Evolutionary conservation across 2,888 invertebrate species (phyloP).

Genomic region (Drosophila barbarae): DNA sequence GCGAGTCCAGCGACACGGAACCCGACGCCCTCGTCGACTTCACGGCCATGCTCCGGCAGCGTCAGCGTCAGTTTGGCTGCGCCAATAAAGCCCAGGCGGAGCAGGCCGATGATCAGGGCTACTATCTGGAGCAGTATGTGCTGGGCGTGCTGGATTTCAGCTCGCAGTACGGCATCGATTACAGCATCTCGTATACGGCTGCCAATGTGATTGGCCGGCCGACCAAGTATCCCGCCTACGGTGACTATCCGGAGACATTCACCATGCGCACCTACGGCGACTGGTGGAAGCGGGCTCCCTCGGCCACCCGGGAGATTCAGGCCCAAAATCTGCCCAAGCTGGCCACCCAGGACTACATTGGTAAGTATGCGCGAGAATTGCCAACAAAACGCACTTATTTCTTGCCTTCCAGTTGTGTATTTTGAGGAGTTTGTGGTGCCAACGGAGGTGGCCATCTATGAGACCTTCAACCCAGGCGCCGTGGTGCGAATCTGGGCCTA

Average conservation of each 20-base stretch:
- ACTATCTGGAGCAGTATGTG: conserved; percentile 86
- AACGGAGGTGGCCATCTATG: conserved; percentile 85
- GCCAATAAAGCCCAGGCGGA: conserved; percentile 45
- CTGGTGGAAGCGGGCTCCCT: conserved; percentile 91
- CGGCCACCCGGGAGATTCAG: conserved; percentile 85
- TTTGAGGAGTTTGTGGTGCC: conserved; percentile 79
- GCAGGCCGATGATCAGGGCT: conserved; percentile 46
- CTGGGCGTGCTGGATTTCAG: conserved; percentile 90
- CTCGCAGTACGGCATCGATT: conserved; percentile 93
- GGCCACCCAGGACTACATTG: conserved; percentile 89
- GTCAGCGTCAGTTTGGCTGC: conserved; percentile 34
- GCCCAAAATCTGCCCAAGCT: conserved; percentile 85
- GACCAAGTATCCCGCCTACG: conserved; percentile 92
- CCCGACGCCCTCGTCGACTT: conserved; percentile 68
- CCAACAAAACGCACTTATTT: background rate
- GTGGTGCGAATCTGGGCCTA: conserved; percentile 89
- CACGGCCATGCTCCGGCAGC: conserved; percentile 51
- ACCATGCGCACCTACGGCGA: conserved; percentile 92
- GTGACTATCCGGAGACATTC: conserved; percentile 94
- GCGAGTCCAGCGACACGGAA: conserved; percentile 51
- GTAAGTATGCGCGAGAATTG: conserved; percentile 79
- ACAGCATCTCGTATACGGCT: conserved; percentile 93
- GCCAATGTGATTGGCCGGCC: conserved; percentile 91
- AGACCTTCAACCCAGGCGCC: conserved; percentile 92
- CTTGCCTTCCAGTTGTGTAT: conserved; percentile 65